A percentile compares a stretch with the other conserved stretches of the same genome.
phyloP scores from a whole-genome alignment of 2,113 vertebrate genomes.

The Saguinus midas region DNA sequence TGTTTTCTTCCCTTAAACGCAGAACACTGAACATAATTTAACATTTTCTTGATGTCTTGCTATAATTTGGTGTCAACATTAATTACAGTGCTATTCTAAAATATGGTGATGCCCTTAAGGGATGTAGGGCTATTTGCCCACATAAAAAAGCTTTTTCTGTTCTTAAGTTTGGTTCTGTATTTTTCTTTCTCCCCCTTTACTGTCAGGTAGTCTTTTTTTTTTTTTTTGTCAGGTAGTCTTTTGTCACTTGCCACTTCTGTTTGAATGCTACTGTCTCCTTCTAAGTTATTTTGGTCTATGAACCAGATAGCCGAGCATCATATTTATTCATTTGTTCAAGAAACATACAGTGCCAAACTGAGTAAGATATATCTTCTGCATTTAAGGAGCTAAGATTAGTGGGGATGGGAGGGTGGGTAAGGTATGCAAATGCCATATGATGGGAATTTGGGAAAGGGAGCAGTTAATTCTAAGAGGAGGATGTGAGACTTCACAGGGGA shows the following conservation, averaged over 20 bases:
- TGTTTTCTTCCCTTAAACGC: constrained; percentile 17
- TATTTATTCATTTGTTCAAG: constrained; percentile 47
- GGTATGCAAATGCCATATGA: background rate
- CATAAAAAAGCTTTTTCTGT: background rate
- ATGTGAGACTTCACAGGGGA: background rate
- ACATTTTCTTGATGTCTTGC: constrained; percentile 18
- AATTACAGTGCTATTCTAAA: background rate
- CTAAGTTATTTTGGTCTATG: constrained; percentile 33
- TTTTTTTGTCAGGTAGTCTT: background rate
- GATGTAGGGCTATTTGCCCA: background rate
- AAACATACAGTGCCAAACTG: background rate
- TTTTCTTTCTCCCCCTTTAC: constrained; percentile 4
- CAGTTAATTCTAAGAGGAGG: constrained; percentile 22
- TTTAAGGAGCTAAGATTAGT: background rate
- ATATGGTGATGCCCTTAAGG: background rate
- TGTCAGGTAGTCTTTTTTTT: background rate
- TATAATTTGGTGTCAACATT: constrained; percentile 20
- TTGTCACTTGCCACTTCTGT: constrained; percentile 43
- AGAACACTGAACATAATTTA: background rate
- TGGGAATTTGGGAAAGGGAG: background rate
- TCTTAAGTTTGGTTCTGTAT: constrained; percentile 19
- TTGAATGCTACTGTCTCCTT: constrained; percentile 22
- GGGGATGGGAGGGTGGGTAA: background rate
- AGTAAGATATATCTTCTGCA: constrained; percentile 37
- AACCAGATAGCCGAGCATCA: constrained; percentile 12